Evolutionary conservation across 2,113 vertebrate species (phyloP).

Genomic region (Rhagologus leucostigma): DNA sequence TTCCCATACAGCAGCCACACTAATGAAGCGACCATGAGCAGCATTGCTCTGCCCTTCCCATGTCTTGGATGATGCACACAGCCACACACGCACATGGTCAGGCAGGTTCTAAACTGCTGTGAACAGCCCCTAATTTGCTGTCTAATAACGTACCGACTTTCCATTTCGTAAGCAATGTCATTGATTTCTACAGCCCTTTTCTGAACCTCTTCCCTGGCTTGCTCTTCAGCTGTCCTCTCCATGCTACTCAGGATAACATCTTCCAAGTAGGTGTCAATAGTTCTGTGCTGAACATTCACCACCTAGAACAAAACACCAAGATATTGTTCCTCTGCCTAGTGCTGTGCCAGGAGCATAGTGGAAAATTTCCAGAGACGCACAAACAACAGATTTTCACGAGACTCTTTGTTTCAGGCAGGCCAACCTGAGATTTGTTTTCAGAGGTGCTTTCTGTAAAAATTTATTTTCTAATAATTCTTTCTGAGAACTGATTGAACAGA

Average conservation of each 20-base stretch:
- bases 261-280: slow-evolving; percentile 89
- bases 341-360: neutral
- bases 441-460: neutral
- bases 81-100: neutral
- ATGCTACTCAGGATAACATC: slow-evolving; percentile 80
- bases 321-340: neutral
- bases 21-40: neutral
- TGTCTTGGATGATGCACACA: neutral
- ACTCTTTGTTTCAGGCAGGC: neutral
- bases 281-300: slow-evolving; percentile 85
- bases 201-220: slow-evolving; percentile 86
- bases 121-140: neutral
- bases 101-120: neutral
- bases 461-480: neutral
- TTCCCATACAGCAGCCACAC: neutral
- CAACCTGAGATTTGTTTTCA: neutral
- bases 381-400: neutral
- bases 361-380: neutral
- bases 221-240: slow-evolving; percentile 80
- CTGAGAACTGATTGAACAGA: neutral
- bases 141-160: slow-evolving; percentile 74
- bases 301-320: slow-evolving; percentile 72
- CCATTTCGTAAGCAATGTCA: slow-evolving; percentile 82
- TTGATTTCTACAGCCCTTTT: slow-evolving; percentile 83
- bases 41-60: neutral